Evolutionary conservation across 1,140 invertebrate species (phyloP).

Genomic region (Neodiprion pinetum): DNA sequence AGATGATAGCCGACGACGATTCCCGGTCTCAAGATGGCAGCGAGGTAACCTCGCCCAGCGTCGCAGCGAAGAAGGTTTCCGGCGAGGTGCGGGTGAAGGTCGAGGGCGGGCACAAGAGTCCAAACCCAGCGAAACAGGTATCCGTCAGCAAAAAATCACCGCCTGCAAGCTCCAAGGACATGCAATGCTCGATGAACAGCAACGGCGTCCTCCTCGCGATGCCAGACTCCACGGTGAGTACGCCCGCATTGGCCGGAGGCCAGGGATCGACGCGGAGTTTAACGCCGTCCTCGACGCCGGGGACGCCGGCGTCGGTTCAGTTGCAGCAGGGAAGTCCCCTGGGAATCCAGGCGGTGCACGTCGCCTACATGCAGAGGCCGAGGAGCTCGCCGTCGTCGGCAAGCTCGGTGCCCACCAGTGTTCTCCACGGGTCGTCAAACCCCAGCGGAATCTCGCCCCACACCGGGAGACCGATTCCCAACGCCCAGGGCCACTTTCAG

Average conservation of each 20-base stretch:
- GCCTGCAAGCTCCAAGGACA: constrained; percentile 42
- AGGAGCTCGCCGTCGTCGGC: constrained; percentile 57
- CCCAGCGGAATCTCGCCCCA: constrained; percentile 48
- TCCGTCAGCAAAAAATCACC: constrained; percentile 55
- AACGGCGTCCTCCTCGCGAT: constrained; percentile 55
- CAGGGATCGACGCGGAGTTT: constrained; percentile 67
- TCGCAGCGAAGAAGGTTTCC: constrained; percentile 61
- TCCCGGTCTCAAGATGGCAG: constrained; percentile 72
- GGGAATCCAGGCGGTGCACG: constrained; percentile 47
- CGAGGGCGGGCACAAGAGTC: constrained; percentile 70
- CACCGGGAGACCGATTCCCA: constrained; percentile 31
- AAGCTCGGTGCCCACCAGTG: constrained; percentile 37
- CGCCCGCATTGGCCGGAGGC: constrained; percentile 51
- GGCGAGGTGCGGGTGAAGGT: constrained; percentile 63
- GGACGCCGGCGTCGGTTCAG: constrained; percentile 68
- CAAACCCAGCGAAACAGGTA: constrained; percentile 64
- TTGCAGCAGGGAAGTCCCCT: constrained; percentile 59
- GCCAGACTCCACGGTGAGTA: constrained; percentile 59
- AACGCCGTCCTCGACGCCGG: constrained; percentile 71
- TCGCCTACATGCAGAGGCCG: constrained; percentile 55
- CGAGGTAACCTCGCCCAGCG: constrained; percentile 61
- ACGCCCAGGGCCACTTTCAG: constrained; percentile 44
- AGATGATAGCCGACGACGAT: constrained; percentile 76
- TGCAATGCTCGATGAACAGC: constrained; percentile 56
- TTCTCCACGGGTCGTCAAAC: constrained; percentile 42